Conservation (phyloP, 2,797 vertebrate genomes). For the Typhlichthys eigenmanni region DNA sequence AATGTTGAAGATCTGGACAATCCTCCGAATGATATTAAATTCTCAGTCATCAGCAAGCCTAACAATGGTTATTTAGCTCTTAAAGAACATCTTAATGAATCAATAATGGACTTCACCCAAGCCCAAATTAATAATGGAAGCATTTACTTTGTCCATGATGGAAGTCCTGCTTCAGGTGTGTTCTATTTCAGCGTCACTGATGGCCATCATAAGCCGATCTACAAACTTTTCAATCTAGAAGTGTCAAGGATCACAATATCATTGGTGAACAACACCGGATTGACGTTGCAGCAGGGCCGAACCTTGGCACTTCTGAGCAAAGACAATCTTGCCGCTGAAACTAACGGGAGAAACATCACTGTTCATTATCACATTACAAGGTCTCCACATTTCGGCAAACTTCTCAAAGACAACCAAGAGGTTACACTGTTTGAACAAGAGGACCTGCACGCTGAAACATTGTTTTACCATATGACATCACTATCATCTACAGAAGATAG, state of each 20-base stretch:
- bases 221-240: conserved; percentile 89
- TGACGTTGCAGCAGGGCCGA: conserved; percentile 81
- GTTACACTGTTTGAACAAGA: conserved; percentile 79
- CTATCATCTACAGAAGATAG: conserved; percentile 73
- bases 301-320: conserved; percentile 75
- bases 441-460: conserved; percentile 72
- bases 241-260: conserved; percentile 80
- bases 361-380: conserved; percentile 80
- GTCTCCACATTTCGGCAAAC: conserved; percentile 76
- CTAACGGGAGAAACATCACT: conserved; percentile 80
- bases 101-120: conserved; percentile 83
- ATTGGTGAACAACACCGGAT: conserved; percentile 78
- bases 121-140: conserved; percentile 81
- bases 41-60: conserved; percentile 81
- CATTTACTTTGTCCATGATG: conserved; percentile 88
- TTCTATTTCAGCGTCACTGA: conserved; percentile 94
- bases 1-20: conserved; percentile 87
- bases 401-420: conserved; percentile 72
- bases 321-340: conserved; percentile 80
- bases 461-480: conserved; percentile 83
- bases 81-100: conserved; percentile 66
- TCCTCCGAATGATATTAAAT: conserved; percentile 81
- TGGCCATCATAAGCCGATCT: conserved; percentile 87
- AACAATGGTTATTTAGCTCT: conserved; percentile 87
- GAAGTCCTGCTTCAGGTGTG: conserved; percentile 81